Evolutionary conservation across 30 jellyfish, hydroid and myxozoan genomes (phyloP), one percentile per base, ranked within the genome.

Genomic region (Turritopsis rubra): DNA sequence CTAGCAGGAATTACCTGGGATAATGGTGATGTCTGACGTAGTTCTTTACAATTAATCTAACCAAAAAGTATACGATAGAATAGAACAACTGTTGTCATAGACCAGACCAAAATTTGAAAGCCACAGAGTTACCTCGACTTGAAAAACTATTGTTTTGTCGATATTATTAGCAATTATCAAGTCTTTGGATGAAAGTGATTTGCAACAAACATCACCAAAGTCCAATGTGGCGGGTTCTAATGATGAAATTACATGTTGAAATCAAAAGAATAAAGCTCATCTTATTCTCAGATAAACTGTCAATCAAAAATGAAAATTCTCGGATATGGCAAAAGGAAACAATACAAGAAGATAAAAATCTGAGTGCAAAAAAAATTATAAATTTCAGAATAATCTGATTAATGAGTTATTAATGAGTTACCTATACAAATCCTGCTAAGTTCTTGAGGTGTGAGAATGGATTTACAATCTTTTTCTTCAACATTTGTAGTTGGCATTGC

Each of bases 21-120:
- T 25, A 93, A 79, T 8, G 99, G 99, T 18, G 99, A 93, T 41
- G 96, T 88, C 81, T 85, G 96, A 22, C 96, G 90, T 27, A 93
- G 87, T 72, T 93, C 99, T 31, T 94, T 95, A 82, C 96, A 88
- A 65, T 88, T 94, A 68, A 93, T 79, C 96, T 85, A 75, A 21
- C 26, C 21, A 52, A 52, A 28, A 16, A 21, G 20, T 18, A 52
- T 5, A 52, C 13, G 18, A 74, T 24, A 20, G 19, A n/a, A 30
- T 21, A 18, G 52, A 23, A 27, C 5, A 41, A 41, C 13, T 41
- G 13, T 3, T 41, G 60, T 3, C 13, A 41, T 3, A 3, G 60
- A 41, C 13, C 5, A 41, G 13, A 41, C 9, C 5, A 41, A 41
- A 41, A 41, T 41, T 13, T 41, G 60, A 5, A 5, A 41, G 5